Evolutionary conservation across 1,140 invertebrate genomes (phyloP).

Genomic region (Gryon sp.): DNA sequence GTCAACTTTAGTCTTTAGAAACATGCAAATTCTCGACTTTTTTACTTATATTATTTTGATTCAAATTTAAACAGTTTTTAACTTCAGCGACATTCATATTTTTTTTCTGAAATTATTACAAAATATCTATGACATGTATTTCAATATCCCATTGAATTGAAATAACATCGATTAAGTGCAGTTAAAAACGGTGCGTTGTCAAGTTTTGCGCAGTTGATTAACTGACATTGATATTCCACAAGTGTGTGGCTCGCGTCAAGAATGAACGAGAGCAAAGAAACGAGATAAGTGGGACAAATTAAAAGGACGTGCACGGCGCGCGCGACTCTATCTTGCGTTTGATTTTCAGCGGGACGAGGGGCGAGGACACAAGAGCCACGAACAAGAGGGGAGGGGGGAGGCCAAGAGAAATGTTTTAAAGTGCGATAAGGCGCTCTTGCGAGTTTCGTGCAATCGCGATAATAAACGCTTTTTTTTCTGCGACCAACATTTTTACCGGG

Average conservation of each 20-base stretch:
- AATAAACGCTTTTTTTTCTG: neutral
- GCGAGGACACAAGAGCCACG: conserved; percentile 12
- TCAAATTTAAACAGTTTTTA: too few species aligned
- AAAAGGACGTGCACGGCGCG: conserved; percentile 53
- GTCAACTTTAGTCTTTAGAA: too few species aligned
- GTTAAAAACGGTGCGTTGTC: conserved; percentile 17
- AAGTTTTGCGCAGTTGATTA: conserved; percentile 40
- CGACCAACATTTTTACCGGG: neutral
- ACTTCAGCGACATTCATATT: too few species aligned
- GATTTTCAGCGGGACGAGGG: conserved; percentile 19
- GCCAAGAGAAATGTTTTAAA: conserved; percentile 27
- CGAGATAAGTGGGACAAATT: conserved; percentile 68
- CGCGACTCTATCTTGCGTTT: conserved; percentile 28
- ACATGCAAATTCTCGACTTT: too few species aligned
- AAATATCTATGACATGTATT: too few species aligned
- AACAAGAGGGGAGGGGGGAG: neutral
- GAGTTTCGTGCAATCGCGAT: conserved; percentile 28
- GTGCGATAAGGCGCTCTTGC: conserved; percentile 44
- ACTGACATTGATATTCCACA: conserved; percentile 52
- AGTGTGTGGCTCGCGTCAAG: conserved; percentile 47
- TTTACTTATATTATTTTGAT: too few species aligned
- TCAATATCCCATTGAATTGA: too few species aligned
- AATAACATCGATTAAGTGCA: too few species aligned
- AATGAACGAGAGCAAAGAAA: conserved; percentile 67
- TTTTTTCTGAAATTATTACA: too few species aligned